Evolutionary conservation across 2,113 vertebrate species (phyloP).

Genomic region (Ictidomys tridecemlineatus): DNA sequence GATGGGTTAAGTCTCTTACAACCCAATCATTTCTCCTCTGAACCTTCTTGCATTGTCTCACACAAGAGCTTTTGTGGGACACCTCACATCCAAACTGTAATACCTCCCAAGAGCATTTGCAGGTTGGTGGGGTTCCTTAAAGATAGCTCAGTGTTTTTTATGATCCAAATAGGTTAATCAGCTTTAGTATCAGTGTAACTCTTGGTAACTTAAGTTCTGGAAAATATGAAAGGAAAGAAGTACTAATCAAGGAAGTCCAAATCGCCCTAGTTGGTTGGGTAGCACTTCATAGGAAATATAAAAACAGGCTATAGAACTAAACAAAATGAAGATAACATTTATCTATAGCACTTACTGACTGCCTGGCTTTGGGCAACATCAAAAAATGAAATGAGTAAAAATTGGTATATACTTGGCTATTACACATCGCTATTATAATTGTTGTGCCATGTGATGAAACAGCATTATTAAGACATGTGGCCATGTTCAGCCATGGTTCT

Average conservation of each 20-base stretch:
- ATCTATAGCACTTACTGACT: not conserved
- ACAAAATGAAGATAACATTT: not conserved
- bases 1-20: too few species aligned
- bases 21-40: too few species aligned
- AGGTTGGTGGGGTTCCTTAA: not conserved
- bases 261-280: not conserved
- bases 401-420: not conserved
- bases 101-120: not conserved
- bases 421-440: not conserved
- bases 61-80: too few species aligned
- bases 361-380: not conserved
- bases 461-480: not conserved
- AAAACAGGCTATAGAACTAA: not conserved
- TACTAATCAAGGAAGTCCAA: not conserved
- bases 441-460: not conserved
- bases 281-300: not conserved
- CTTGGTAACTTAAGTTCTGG: slow-evolving; percentile 1
- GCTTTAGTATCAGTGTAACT: not conserved
- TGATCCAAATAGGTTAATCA: not conserved
- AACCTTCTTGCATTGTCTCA: too few species aligned
- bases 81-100: too few species aligned
- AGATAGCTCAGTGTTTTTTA: not conserved
- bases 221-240: not conserved
- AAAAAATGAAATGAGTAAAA: not conserved
- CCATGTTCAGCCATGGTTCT: not conserved